Percentiles rank a stretch among this genome's conserved stretches.
Conservation (phyloP, 2,888 invertebrate genomes). For the Phrixothrix hirtus region DNA sequence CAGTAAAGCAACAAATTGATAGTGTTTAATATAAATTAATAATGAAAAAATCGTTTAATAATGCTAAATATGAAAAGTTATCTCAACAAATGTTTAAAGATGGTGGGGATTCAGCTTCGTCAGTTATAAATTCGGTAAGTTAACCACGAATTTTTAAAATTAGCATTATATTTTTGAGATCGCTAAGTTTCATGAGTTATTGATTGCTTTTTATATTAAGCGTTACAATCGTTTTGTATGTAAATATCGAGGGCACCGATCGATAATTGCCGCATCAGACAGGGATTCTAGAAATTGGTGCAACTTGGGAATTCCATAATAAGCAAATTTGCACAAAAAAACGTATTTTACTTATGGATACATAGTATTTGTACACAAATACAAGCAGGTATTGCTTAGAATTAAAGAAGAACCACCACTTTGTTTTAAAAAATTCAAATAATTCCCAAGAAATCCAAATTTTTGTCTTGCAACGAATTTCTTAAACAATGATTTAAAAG, state of each 20-base stretch:
- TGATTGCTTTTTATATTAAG: neutral
- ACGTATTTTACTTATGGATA: too few relatives aligned
- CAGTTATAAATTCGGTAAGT: constrained; percentile 42
- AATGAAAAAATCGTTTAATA: constrained; percentile 52
- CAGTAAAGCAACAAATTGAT: neutral
- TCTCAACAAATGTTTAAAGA: constrained; percentile 49
- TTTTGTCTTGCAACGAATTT: too few relatives aligned
- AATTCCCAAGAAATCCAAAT: too few relatives aligned
- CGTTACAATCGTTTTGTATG: neutral
- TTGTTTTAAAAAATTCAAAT: too few relatives aligned
- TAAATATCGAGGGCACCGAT: constrained; percentile 3
- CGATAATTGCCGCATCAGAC: too few relatives aligned
- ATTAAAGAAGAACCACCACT: too few relatives aligned
- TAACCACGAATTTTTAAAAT: constrained; percentile 8
- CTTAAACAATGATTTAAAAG: too few relatives aligned
- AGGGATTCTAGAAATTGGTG: too few relatives aligned
- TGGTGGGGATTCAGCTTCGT: constrained; percentile 42
- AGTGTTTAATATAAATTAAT: constrained; percentile 3
- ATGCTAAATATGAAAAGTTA: constrained; percentile 54
- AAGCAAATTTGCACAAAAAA: too few relatives aligned
- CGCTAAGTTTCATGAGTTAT: constrained; percentile 1
- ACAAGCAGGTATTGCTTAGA: too few relatives aligned
- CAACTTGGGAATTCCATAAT: too few relatives aligned
- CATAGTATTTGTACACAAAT: too few relatives aligned
- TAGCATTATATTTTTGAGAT: neutral